These are phyloP conservation scores for Operophtera brumata DNA, from an alignment of 2,888 invertebrate genomes.

Conservation along the genomic window DNA sequence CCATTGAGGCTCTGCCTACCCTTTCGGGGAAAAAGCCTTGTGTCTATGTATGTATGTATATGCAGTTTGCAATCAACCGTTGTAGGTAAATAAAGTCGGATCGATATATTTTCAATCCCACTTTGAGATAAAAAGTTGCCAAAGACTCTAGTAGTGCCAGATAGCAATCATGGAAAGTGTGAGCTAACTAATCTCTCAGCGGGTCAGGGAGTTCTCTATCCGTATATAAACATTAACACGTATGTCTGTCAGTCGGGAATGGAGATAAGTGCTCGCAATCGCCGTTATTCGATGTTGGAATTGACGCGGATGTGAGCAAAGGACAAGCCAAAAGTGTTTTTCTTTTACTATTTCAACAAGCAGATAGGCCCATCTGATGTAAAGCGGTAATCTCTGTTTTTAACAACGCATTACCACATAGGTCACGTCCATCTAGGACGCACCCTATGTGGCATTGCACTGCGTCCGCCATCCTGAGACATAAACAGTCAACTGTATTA, in stretches of 20 bases:
- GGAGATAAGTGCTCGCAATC: slow-evolving; percentile 29
- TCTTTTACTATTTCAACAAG: no score
- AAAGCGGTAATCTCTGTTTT: no score
- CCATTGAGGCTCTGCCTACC: no score
- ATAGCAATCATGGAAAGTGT: slow-evolving; percentile 38
- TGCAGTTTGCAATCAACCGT: slow-evolving; percentile 14
- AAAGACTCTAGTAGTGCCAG: slow-evolving; percentile 18
- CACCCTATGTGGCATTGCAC: no score
- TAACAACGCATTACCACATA: no score
- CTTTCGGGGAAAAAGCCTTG: no score
- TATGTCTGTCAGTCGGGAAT: slow-evolving; percentile 28
- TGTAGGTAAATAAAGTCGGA: slow-evolving; percentile 17
- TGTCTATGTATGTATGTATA: no score
- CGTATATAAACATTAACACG: slow-evolving; percentile 26
- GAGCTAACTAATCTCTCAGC: slow-evolving; percentile 42
- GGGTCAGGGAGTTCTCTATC: slow-evolving; percentile 29
- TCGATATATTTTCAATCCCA: neutral
- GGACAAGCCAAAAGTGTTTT: neutral
- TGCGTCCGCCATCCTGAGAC: no score
- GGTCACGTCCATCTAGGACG: no score
- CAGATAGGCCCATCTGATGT: no score
- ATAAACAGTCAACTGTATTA: no score
- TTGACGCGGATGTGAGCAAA: slow-evolving; percentile 13
- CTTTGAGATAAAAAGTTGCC: slow-evolving; percentile 12
- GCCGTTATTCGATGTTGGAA: slow-evolving; percentile 6